Conservation (phyloP, 2,888 invertebrate genomes). For the Pherbina coryleti region DNA sequence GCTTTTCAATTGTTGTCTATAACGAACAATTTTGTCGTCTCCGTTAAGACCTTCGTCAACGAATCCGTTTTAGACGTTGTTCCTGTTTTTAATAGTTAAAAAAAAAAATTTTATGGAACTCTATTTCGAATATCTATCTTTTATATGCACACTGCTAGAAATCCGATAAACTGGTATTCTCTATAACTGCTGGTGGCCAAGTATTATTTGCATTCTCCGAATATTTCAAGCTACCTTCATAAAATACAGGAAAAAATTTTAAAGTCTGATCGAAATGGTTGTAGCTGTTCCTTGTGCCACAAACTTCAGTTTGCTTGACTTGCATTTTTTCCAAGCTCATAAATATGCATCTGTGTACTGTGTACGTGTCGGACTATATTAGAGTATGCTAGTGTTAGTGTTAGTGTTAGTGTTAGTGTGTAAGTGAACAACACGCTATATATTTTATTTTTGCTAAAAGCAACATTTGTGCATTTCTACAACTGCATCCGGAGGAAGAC, state of each 20-base stretch:
- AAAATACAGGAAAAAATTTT: not conserved
- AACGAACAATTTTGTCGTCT: too few relatives aligned
- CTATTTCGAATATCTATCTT: too few relatives aligned
- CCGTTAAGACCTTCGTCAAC: too few relatives aligned
- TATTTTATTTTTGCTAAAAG: not conserved
- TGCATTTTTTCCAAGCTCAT: slow-evolving; percentile 41
- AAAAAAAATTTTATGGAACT: too few relatives aligned
- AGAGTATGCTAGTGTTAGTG: slow-evolving; percentile 12
- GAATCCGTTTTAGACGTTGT: too few relatives aligned
- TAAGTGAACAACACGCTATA: not conserved
- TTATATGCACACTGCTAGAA: too few relatives aligned
- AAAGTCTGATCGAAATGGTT: not conserved
- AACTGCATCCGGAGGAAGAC: not conserved
- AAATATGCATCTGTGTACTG: slow-evolving; percentile 43
- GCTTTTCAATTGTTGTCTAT: too few relatives aligned
- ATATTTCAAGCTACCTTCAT: not conserved
- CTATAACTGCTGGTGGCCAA: not conserved
- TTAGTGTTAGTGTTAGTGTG: slow-evolving; percentile 16
- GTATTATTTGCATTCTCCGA: not conserved
- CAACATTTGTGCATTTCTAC: too few relatives aligned
- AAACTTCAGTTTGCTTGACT: slow-evolving; percentile 1
- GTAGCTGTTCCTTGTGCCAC: not conserved
- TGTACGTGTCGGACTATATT: not conserved
- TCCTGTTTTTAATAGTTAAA: too few relatives aligned
- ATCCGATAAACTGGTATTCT: too few relatives aligned